Base-by-base conservation (phyloP, 2,888 invertebrate species). In the Chalcosyrphus nemorum region DNA sequence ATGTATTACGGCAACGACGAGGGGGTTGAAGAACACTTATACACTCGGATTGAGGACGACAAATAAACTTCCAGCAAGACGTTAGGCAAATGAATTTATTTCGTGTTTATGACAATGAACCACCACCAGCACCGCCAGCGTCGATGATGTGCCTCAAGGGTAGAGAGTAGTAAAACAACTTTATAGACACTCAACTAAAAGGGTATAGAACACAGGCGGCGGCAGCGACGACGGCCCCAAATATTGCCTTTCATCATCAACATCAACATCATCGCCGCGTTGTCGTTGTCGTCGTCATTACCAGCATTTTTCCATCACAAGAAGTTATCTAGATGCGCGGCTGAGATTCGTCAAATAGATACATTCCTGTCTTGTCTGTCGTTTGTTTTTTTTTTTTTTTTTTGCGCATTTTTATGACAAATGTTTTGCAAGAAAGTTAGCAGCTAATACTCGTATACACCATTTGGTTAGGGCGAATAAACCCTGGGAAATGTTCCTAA, bases 81-180 rank as follows among this genome's bases (percentile, higher is more conserved):
- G 72, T 74, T 75, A 63, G 74, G 29, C 65, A 80, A 70, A 75
- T 70, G 65, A 84, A 78, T 80, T 74, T 80, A 78, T 75, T 78
- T 84, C 68, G 74, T 75, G 82, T 80, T 75, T 77, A 84, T 68
- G 71, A 56, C 77, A 74, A 50, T 52, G 63, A 65, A 15, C 76
- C 78, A 32, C 68, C 68, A n/a, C n/a, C n/a, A n/a, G n/a, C n/a
- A n/a, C n/a, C n/a, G n/a, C n/a, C n/a, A n/a, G n/a, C n/a, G n/a
- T n/a, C n/a, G n/a, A n/a, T n/a, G 24, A 41, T 9, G 15, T 32
- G 32, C 32, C 32, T 2, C 17, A 2, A 17, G 19, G 56, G n/a
- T 19, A n/a, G 15, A 35, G 45, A 15, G 74, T 35, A 61, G 54
- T 77, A 77, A 82, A 81, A 66, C n/a, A 17, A 56, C 52, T 66